Evolutionary conservation across 2,113 vertebrate genomes (phyloP).

Genomic region (Caloenas nicobarica): DNA sequence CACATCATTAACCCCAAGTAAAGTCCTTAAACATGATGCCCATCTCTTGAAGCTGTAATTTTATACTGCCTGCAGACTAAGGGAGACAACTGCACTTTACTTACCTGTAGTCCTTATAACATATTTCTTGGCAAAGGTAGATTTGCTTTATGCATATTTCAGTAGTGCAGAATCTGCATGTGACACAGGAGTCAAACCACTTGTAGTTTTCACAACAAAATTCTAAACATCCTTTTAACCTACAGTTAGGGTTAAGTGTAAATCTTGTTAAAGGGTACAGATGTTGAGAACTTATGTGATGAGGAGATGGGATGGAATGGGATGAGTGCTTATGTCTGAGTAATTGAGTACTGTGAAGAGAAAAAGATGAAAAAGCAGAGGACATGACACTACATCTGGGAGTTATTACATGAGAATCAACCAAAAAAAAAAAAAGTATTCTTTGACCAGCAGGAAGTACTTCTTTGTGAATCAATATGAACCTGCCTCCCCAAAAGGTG

Average conservation of each 20-base stretch:
- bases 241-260: not conserved
- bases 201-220: not conserved
- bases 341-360: not conserved
- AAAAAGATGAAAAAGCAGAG: not conserved
- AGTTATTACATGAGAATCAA: not conserved
- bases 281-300: not conserved
- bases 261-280: not conserved
- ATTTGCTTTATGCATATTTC: conserved; percentile 4
- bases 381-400: not conserved
- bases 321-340: not conserved
- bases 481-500: not conserved
- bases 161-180: not conserved
- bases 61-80: not conserved
- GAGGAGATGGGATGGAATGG: not conserved
- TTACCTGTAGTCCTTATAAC: not conserved
- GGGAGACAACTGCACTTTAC: not conserved
- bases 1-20: not conserved
- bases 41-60: not conserved
- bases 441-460: not conserved
- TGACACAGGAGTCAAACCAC: not conserved
- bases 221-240: not conserved
- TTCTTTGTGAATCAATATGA: not conserved
- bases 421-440: not conserved
- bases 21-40: not conserved
- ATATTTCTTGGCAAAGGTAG: not conserved